Conservation (phyloP, 2,113 vertebrate genomes). For the Cebidichthys violaceus region DNA sequence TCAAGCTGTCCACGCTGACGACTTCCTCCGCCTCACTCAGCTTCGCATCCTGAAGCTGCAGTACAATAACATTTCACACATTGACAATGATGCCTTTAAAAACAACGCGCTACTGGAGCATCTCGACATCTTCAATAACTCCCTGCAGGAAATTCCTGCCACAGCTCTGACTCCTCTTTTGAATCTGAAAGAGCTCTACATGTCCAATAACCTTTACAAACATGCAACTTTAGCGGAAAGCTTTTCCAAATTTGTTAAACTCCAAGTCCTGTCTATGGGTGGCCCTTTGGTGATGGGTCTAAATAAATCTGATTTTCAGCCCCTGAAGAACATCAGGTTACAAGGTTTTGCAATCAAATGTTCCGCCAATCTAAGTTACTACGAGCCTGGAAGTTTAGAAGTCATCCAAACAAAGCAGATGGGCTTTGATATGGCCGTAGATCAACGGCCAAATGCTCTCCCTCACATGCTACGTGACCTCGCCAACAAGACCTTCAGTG, state of each 20-base stretch:
- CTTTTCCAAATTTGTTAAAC: slow-evolving; percentile 75
- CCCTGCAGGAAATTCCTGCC: slow-evolving; percentile 80
- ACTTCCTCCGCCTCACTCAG: slow-evolving; percentile 72
- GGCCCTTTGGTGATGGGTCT: slow-evolving; percentile 80
- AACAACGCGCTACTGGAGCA: slow-evolving; percentile 79
- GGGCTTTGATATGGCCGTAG: slow-evolving; percentile 86
- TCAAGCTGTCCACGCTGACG: slow-evolving; percentile 46
- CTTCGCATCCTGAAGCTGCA: slow-evolving; percentile 77
- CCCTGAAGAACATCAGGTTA: slow-evolving; percentile 76
- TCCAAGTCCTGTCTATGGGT: slow-evolving; percentile 84
- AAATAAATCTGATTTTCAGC: slow-evolving; percentile 75
- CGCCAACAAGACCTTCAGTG: slow-evolving; percentile 74
- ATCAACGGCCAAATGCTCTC: slow-evolving; percentile 71
- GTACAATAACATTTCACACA: slow-evolving; percentile 85
- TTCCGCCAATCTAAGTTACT: slow-evolving; percentile 78
- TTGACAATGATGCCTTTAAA: slow-evolving; percentile 79
- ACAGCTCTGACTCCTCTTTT: slow-evolving; percentile 74
- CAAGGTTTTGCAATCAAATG: slow-evolving; percentile 85
- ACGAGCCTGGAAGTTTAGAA: slow-evolving; percentile 84
- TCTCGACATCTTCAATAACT: slow-evolving; percentile 88
- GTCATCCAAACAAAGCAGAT: slow-evolving; percentile 79
- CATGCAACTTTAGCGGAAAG: slow-evolving; percentile 56
- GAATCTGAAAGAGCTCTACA: slow-evolving; percentile 74
- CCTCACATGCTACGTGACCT: slow-evolving; percentile 82
- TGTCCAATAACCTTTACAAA: slow-evolving; percentile 89